A percentile compares a stretch with the other conserved stretches of the same genome.
phyloP scores from a whole-genome alignment of 2,113 vertebrate genomes.

The Plecotus auritus region DNA sequence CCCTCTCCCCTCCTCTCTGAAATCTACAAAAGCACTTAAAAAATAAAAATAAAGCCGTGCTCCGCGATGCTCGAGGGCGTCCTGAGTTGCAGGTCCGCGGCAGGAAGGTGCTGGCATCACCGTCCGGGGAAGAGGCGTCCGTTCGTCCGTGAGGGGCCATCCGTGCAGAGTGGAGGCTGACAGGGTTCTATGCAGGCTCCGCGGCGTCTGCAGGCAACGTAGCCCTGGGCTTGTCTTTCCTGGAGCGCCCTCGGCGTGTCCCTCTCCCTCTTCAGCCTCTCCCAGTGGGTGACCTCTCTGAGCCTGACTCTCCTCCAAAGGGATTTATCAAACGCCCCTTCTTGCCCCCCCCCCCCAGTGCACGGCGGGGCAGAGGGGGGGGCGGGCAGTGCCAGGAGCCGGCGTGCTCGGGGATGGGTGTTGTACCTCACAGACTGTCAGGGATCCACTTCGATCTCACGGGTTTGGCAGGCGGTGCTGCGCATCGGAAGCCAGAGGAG shows the following conservation, averaged over 20 bases:
- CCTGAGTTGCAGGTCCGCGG: neutral
- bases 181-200: neutral
- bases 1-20: too few relatives aligned
- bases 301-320: constrained; percentile 27
- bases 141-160: neutral
- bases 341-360: neutral
- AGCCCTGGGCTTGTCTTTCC: neutral
- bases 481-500: constrained; percentile 8
- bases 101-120: neutral
- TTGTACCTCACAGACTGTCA: constrained; percentile 61
- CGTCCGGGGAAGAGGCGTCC: neutral
- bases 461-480: constrained; percentile 21
- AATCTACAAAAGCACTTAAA: too few relatives aligned
- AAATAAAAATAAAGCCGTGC: neutral
- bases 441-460: constrained; percentile 35
- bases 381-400: neutral
- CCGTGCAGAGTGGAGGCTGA: neutral
- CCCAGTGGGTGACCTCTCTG: constrained; percentile 37
- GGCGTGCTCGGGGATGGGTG: neutral
- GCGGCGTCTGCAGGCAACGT: constrained; percentile 5
- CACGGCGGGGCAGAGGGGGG: neutral
- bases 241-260: neutral
- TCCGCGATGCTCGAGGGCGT: neutral
- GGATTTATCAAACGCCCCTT: constrained; percentile 23
- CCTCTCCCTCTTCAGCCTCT: neutral